A percentile compares a stretch with the other conserved stretches of the same genome.
Evolutionary conservation across 1,140 invertebrate genomes (phyloP).

Genomic region (Heterodera schachtii): DNA sequence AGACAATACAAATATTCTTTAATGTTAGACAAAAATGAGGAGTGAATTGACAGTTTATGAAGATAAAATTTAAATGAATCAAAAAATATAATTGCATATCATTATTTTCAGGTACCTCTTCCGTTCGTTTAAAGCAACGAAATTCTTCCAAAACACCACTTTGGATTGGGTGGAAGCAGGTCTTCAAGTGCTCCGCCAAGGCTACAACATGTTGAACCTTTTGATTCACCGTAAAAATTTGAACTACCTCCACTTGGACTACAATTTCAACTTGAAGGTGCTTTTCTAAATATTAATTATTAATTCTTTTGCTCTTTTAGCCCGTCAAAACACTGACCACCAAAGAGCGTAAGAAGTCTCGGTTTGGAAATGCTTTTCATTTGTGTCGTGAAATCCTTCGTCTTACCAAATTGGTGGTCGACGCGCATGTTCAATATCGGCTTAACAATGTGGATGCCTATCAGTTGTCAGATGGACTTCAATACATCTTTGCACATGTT

Average conservation of each 20-base stretch:
- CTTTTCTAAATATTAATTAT: neutral
- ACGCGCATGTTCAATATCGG: conserved; percentile 98
- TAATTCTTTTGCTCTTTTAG: conserved; percentile 33
- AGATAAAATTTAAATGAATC: too few species aligned
- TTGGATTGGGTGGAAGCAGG: conserved; percentile 99
- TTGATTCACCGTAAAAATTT: conserved; percentile 99
- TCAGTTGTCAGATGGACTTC: conserved; percentile 90
- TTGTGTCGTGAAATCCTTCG: conserved; percentile 96
- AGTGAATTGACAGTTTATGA: too few species aligned
- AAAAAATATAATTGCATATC: neutral
- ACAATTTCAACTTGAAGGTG: conserved; percentile 95
- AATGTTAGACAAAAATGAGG: too few species aligned
- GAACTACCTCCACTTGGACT: conserved; percentile 98
- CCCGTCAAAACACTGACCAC: conserved; percentile 99
- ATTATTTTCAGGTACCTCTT: conserved; percentile 71
- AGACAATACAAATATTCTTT: too few species aligned
- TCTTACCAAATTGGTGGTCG: conserved; percentile 94
- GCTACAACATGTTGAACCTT: conserved; percentile 99
- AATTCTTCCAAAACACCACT: conserved; percentile 99
- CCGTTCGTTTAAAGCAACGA: conserved; percentile 97
- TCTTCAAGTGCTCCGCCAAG: conserved; percentile 94
- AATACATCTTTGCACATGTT: conserved; percentile 99
- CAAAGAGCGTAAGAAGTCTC: conserved; percentile 92
- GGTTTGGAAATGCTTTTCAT: conserved; percentile 99
- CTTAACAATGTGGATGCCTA: conserved; percentile 99